These are phyloP conservation scores for Pelosia muscerda DNA, from an alignment of 2,888 invertebrate species.

Conservation along the genomic window DNA sequence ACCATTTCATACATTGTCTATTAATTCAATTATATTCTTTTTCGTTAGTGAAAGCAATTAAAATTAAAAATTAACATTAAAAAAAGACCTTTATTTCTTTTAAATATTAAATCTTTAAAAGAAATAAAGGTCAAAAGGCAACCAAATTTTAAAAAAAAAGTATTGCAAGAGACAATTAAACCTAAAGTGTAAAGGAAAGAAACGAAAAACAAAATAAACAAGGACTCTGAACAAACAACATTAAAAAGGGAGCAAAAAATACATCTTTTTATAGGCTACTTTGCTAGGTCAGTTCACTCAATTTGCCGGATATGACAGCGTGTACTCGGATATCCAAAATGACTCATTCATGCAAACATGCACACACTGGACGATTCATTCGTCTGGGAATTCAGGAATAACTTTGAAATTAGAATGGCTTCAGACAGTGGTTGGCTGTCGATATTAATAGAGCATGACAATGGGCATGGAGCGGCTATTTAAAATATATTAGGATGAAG, in stretches of 20 bases:
- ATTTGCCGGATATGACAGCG: constrained; percentile 11
- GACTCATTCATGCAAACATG: constrained; percentile 18
- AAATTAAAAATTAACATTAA: too few species aligned
- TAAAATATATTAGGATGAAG: not conserved
- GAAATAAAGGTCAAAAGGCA: constrained; percentile 4
- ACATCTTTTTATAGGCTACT: constrained; percentile 5
- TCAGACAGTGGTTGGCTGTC: constrained; percentile 2
- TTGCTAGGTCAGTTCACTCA: constrained; percentile 10
- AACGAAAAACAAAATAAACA: constrained; percentile 4
- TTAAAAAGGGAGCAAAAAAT: constrained; percentile 7
- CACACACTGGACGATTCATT: constrained; percentile 11
- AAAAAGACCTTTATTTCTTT: too few species aligned
- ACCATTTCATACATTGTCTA: not conserved
- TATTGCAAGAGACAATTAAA: not conserved
- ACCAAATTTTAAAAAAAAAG: not conserved
- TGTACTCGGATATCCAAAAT: constrained; percentile 13
- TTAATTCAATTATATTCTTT: not conserved
- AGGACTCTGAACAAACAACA: not conserved
- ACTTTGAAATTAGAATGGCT: constrained; percentile 14
- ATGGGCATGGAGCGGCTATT: not conserved
- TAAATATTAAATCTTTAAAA: too few species aligned
- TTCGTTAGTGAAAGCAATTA: not conserved
- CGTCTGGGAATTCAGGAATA: constrained; percentile 25
- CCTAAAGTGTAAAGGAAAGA: not conserved
- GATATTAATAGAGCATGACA: constrained; percentile 31